These are phyloP conservation scores for Heloderma charlesbogerti DNA, from an alignment of 2,113 vertebrate genomes.

Conservation along the genomic window DNA sequence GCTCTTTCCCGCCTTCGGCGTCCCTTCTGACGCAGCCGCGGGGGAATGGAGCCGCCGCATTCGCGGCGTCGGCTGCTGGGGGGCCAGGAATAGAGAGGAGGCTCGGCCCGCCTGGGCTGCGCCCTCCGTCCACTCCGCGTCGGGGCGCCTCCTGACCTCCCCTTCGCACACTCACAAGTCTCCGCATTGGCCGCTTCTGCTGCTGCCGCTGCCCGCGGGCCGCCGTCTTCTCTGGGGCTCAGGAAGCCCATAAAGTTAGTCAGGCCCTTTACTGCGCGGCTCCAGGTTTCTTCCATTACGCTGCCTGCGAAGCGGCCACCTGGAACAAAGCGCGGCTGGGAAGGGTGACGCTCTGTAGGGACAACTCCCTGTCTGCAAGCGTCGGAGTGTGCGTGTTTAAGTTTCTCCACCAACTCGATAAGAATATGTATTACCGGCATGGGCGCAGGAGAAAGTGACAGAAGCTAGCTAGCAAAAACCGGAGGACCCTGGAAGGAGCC, in stretches of 20 bases:
- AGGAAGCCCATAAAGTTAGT: conserved; percentile 17
- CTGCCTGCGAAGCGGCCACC: fast-evolving
- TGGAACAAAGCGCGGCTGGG: fast-evolving
- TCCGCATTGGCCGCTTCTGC: not conserved
- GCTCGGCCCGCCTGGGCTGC: too few relatives aligned
- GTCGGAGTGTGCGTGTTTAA: not conserved
- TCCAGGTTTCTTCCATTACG: not conserved
- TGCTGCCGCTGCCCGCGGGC: fast-evolving
- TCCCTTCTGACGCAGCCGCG: not conserved
- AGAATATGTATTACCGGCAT: not conserved
- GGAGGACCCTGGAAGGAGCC: not conserved
- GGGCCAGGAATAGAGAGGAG: not conserved
- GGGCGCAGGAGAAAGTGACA: not conserved
- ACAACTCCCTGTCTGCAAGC: not conserved
- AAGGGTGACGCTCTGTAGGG: conserved; percentile 14
- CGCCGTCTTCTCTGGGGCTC: not conserved
- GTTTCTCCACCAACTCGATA: not conserved
- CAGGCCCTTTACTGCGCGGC: conserved; percentile 36
- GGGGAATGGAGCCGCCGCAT: not conserved
- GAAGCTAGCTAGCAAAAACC: not conserved
- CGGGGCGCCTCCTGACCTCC: too few relatives aligned
- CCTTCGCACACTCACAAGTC: not conserved
- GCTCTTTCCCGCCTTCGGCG: not conserved
- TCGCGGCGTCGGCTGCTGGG: not conserved
- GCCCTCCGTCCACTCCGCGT: not conserved